Evolutionary conservation across 2,888 invertebrate species (phyloP), one percentile per base, ranked within the genome.

Genomic region (Masnerella sp.): DNA sequence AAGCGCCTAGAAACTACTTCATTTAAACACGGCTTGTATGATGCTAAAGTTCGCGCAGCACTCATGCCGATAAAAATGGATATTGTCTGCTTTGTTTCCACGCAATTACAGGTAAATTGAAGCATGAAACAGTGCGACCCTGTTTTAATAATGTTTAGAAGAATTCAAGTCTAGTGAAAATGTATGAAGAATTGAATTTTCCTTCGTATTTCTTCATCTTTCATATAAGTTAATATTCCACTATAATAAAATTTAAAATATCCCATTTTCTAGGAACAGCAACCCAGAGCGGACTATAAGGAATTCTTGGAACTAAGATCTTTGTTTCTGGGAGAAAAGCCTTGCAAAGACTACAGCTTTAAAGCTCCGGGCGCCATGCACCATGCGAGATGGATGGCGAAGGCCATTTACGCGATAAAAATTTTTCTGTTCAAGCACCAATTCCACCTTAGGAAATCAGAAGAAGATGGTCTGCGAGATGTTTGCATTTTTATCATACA

Each of bases 301-400:
- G 58, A 58, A 43, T 12, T 58, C 2, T 12, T 58, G 17, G 30
- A 58, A 18, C 20, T 58, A 2, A 4, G 32, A 9, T 32, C 20
- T 5, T 40, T 58, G n/a, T 58, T 58, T 18, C 32, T 58, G 28
- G 58, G 43, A n/a, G 58, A 58, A 18, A 18, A 2, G 11, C 28
- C 15, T n/a, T 0, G 28, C 15, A 8, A 32, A 8, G 18, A 34
- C 11, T 38, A 17, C 12, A 28, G n/a, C 2, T 28, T 58, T 14
- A 14, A 20, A 58, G 43, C 14, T 42, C 58, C 42, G 2, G 58
- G 58, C 9, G 58, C 58, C 12, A 40, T 58, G 43, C 58, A 59
- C 36, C 32, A 59, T 8, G 59, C 59, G 2, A 43, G 59, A 36
- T 47, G 45, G 59, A 59, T 59, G 59, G 9, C 59, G 9, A 43